Evolutionary conservation across 2,888 invertebrate species (phyloP).

Genomic region (Rhorus exstirpatorius): DNA sequence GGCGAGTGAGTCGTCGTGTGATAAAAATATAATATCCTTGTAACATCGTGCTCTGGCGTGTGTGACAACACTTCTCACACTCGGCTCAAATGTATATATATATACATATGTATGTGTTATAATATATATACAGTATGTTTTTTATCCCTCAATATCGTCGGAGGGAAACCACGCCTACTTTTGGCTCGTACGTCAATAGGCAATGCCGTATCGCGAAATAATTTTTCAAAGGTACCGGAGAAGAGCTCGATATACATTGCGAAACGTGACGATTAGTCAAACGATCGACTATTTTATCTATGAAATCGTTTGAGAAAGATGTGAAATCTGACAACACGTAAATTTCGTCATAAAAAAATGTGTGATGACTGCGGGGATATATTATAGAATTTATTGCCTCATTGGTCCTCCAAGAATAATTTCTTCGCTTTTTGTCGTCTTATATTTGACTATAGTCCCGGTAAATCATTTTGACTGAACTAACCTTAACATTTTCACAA

Average conservation of each 20-base stretch:
- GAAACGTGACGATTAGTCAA: background rate
- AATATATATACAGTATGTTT: conserved; percentile 30
- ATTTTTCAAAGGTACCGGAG: conserved; percentile 18
- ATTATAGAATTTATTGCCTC: no score
- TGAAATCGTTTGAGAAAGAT: background rate
- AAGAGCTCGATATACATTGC: background rate
- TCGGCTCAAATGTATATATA: conserved; percentile 38
- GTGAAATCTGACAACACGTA: background rate
- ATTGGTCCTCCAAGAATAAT: no score
- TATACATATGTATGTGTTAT: conserved; percentile 13
- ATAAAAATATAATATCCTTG: conserved; percentile 71
- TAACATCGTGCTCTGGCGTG: conserved; percentile 64
- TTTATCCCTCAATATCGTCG: conserved; percentile 49
- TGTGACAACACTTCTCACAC: conserved; percentile 51
- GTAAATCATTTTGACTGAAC: no score
- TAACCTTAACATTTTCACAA: no score
- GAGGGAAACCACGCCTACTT: conserved; percentile 85
- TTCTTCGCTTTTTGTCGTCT: background rate
- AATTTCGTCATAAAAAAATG: background rate
- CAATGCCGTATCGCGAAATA: conserved; percentile 80
- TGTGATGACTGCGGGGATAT: no score
- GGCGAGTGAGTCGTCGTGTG: conserved; percentile 65
- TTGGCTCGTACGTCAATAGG: conserved; percentile 84
- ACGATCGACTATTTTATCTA: background rate
- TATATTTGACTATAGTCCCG: background rate